Percentiles rank a stretch among this genome's conserved stretches.
Evolutionary conservation across 2,113 vertebrate species (phyloP).

Genomic region (Bathybates hornii): DNA sequence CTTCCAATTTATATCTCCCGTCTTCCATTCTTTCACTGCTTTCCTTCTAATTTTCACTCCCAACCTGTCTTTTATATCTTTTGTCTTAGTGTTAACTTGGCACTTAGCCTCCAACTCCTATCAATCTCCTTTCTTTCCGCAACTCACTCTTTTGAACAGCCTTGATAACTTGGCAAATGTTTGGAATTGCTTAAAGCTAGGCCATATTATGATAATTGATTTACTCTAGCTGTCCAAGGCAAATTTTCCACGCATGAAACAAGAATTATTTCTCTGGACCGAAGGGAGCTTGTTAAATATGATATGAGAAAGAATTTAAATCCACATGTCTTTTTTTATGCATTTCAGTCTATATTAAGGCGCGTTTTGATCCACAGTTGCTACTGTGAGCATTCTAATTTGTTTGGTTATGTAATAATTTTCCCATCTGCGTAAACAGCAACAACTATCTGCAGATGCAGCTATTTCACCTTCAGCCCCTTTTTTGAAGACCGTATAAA

Average conservation of each 20-base stretch:
- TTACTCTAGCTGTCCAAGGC: not conserved
- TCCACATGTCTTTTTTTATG: not conserved
- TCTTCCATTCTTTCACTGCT: not conserved
- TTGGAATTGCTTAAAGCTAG: not conserved
- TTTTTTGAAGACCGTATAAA: not conserved
- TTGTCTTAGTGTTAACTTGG: not conserved
- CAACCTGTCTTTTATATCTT: not conserved
- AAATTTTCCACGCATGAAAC: not conserved
- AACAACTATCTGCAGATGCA: not conserved
- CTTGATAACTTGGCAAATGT: not conserved
- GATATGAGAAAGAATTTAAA: not conserved
- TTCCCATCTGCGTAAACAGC: not conserved
- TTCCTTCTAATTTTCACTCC: not conserved
- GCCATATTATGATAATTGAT: not conserved
- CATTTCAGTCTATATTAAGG: not conserved
- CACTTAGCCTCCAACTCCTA: not conserved
- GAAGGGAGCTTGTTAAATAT: not conserved
- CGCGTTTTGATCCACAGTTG: not conserved
- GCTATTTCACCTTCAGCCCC: not conserved
- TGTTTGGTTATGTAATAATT: not conserved
- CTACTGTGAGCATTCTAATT: not conserved
- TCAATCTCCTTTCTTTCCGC: not conserved
- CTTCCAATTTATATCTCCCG: constrained; percentile 10
- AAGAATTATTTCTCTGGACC: not conserved
- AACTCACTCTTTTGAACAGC: not conserved